Conservation (phyloP, 2,797 vertebrate species). For the Anomalospiza imberbis region DNA sequence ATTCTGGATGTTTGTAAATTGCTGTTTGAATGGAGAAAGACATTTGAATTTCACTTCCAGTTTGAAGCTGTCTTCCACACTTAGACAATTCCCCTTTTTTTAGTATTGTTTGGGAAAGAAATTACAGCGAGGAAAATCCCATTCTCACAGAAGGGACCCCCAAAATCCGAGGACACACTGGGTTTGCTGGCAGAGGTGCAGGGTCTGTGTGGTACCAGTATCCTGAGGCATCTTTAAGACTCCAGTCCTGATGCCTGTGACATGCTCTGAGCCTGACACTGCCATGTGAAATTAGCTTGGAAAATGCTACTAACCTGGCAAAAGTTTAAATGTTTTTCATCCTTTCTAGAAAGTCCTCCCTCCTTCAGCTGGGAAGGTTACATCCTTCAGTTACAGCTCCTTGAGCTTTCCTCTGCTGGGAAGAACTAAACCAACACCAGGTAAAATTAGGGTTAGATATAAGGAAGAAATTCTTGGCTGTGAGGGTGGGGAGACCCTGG, state of each 20-base stretch:
- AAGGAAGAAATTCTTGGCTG: accelerated
- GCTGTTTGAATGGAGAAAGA: background rate
- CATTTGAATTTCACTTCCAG: background rate
- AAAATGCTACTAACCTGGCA: background rate
- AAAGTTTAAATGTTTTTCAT: background rate
- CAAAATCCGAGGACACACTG: background rate
- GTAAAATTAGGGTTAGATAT: background rate
- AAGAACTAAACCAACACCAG: background rate
- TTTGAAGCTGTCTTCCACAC: background rate
- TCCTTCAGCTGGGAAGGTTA: background rate
- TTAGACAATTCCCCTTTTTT: background rate
- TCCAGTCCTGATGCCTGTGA: background rate
- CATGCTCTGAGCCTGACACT: background rate
- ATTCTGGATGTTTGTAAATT: background rate
- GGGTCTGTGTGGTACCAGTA: background rate
- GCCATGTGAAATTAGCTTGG: background rate
- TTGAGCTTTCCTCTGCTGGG: background rate
- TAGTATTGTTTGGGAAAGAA: background rate
- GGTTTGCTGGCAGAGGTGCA: background rate
- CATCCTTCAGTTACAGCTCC: background rate
- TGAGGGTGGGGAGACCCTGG: accelerated
- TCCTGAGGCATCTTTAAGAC: background rate
- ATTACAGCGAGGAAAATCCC: background rate
- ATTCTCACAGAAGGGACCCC: background rate
- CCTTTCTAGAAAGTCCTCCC: background rate